Base-by-base conservation (phyloP, 2,888 invertebrate species). In the Mechanitis messenoides region DNA sequence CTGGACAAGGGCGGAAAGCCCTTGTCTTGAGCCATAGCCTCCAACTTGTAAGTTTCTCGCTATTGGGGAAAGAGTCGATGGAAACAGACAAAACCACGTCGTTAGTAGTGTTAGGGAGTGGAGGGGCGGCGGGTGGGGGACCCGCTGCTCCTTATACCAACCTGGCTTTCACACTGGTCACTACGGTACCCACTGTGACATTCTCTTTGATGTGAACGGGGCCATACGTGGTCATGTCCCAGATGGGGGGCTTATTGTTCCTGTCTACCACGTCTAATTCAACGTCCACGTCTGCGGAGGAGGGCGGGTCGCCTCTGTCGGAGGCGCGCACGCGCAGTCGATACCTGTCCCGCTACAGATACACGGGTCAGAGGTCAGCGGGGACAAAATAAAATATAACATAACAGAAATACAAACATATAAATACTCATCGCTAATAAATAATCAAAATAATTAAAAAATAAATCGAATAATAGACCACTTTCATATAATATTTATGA, bases 101-200 rank as follows among this genome's bases (percentile, higher is more conserved):
- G 92, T 92, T 91, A 92, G 92, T 92, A 91, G 91, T 91, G 91
- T 91, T 91, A 91, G 84, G 90, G 81, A 87, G 81, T 78, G 79
- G 81, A 87, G 86, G 84, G 72, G 85, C 84, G 85, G 89, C 83
- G 86, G 87, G 85, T 89, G 84, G 74, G 67, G 71, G 82, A 84
- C 87, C 87, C 87, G 87, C 89, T 84, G 85, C 85, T 84, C 86
- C 87, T 84, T 88, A 95, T 95, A 95, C 95, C 95, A 95, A 95
- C 97, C 97, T 97, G 93, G 97, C 97, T 95, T 97, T 97, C 92
- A 97, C 95, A 92, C 96, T 95, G 93, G 97, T 97, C 94, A 97
- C 97, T 94, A 96, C 95, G 92, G 97, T 97, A 94, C 97, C 97
- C 94, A 97, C 96, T 94, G 97, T 97, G 94, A 97, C 96, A 95